Base-by-base conservation (phyloP, 2,797 vertebrate species). In the Adelosebastes latens region DNA sequence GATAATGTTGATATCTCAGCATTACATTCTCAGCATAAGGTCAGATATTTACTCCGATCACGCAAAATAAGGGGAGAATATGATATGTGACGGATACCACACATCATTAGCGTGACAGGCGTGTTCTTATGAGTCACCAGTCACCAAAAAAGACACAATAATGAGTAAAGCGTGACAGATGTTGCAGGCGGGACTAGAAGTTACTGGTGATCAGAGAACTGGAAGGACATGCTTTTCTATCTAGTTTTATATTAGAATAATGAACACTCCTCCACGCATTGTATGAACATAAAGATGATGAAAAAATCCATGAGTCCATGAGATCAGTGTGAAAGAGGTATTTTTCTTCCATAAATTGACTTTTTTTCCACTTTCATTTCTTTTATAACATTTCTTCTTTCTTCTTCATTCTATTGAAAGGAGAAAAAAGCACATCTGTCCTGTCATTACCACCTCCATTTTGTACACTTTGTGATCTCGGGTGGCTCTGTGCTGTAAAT, bases 401-500 rank as follows among this genome's bases (percentile, higher is more conserved):
- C n/a, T 6, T 66, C 11, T 9, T 60, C 24, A 16, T 76, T 71
- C 25, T 27, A 24, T 14, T 52, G 34, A 75, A 72, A 64, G 18
- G 12, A 67, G 9, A 6, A 34, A 65, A 69, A 72, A 76, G 22
- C 39, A 25, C 25, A 2, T 31, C 34, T 61, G 70, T 49, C 61
- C 34, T 64, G 70, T 49, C 61, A 80, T 78, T 72, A 78, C 63
- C 14, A 2, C 53, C 32, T 79, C 74, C 31, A 65, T 75, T 88
- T 67, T 58, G 67, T 60, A 55, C 55, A 58, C 72, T 87, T 66
- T 81, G 53, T 68, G 32, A 49, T 58, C 53, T 49, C 27, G 22
- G 39, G 55, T 84, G 68, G 53, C 58, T 62, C 6, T 9, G 29
- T 60, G 80, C 72, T 81, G 74, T 73, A 88, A 87, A 89, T 66